A percentile compares a stretch with the other conserved stretches of the same genome.
phyloP scores from a whole-genome alignment of 2,797 vertebrate genomes.

The Megalops cyprinoides region DNA sequence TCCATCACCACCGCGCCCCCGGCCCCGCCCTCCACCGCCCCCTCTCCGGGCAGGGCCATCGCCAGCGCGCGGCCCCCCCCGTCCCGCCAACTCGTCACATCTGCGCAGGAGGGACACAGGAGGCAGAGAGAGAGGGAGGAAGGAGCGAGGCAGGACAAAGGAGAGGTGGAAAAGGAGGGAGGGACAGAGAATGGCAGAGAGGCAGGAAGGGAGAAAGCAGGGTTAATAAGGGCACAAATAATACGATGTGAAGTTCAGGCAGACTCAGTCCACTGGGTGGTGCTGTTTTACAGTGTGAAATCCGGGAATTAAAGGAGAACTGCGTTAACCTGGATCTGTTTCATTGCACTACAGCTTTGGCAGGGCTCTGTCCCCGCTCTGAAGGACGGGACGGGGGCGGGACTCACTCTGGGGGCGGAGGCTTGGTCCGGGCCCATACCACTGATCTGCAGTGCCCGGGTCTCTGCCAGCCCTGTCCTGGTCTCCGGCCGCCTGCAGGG shows the following conservation, averaged over 20 bases:
- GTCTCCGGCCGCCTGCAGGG: conserved; percentile 97
- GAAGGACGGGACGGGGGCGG: background rate
- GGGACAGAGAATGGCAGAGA: background rate
- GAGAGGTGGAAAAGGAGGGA: background rate
- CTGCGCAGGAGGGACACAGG: conserved; percentile 53
- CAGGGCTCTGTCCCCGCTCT: too few species aligned
- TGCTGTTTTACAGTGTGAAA: too few species aligned
- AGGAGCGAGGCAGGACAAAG: background rate
- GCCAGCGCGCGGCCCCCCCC: conserved; percentile 87
- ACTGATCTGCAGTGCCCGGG: conserved; percentile 95
- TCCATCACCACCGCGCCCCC: conserved; percentile 78
- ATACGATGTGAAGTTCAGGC: background rate
- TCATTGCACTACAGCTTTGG: too few species aligned
- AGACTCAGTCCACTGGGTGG: background rate
- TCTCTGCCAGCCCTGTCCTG: conserved; percentile 95
- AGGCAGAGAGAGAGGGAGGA: background rate
- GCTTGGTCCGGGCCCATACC: conserved; percentile 98
- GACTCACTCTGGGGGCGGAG: conserved; percentile 94
- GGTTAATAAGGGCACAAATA: too few species aligned
- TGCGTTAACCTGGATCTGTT: too few species aligned
- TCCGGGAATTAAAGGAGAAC: too few species aligned
- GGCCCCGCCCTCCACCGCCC: conserved; percentile 78
- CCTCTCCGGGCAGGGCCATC: conserved; percentile 78
- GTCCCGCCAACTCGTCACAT: conserved; percentile 92
- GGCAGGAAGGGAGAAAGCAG: background rate